Conservation (phyloP, 2,797 vertebrate genomes). For the Loris lydekkerianus region DNA sequence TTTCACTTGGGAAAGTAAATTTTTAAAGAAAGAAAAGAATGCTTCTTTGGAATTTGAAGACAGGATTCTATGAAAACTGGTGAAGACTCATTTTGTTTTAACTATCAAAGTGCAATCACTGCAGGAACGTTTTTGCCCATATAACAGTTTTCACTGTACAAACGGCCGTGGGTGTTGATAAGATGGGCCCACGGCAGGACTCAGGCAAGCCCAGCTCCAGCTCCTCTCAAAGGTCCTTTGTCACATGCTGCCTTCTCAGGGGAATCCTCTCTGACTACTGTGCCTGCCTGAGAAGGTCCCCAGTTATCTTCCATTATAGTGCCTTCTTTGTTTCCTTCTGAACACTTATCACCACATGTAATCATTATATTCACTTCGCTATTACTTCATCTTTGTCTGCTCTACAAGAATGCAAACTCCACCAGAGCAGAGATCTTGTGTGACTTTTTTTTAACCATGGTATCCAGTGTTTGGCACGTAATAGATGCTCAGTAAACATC, state of each 20-base stretch:
- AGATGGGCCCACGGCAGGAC: neutral
- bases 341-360: neutral
- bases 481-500: neutral
- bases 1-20: too few relatives aligned
- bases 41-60: neutral
- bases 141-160: neutral
- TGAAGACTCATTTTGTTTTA: neutral
- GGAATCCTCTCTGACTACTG: neutral
- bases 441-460: neutral
- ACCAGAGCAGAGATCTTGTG: neutral
- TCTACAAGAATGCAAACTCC: neutral
- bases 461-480: neutral
- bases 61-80: neutral
- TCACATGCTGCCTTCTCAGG: neutral
- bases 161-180: neutral
- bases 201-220: neutral
- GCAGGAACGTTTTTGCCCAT: neutral
- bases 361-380: neutral
- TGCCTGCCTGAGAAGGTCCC: neutral
- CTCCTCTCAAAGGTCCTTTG: neutral
- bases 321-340: conserved; percentile 4
- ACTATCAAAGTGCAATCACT: neutral
- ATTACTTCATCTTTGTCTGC: neutral
- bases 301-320: neutral
- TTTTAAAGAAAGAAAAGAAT: too few relatives aligned